Base-by-base conservation (phyloP, 1,140 invertebrate species). In the Eurosta solidaginis region DNA sequence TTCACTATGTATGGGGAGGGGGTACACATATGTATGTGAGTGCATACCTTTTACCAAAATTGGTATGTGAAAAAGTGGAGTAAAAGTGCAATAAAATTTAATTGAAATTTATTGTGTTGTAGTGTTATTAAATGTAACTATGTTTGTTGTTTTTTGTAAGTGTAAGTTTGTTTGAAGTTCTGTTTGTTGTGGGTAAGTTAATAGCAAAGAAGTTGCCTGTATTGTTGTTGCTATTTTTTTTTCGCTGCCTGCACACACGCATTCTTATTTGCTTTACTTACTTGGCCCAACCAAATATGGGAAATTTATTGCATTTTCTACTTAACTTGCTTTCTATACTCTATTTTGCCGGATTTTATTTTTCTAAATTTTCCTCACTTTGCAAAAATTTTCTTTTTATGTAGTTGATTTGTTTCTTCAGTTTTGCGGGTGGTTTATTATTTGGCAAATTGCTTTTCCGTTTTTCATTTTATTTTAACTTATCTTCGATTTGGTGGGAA, bases 1-100 rank as follows among this genome's bases (percentile, higher is more conserved):
- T 45, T n/a, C n/a, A n/a, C n/a, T 40, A 33, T 1, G 3, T 10
- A 45, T 74, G 40, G 22, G 22, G n/a, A 17, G 6, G 10, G 25
- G 10, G 20, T 5, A 47, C 45, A 47, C 14, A 47, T 5, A 47
- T 14, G 12, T n/a, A 47, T 47, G 4, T 14, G 45, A 17, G 45
- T n/a, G n/a, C 4, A 52, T 17, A n/a, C 6, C 54, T 36, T 17
- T 33, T 68, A n/a, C 59, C 59, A 40, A 68, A 40, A 40, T 68
- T 68, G 59, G 59, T 68, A 40, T 20, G 22, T 36, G 73, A 27
- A 45, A 42, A 47, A 74, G 40, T 74, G 73, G 44, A 74, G 73
- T 77, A 77, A 77, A 77, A 77, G 76, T 63, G 52, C 76, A 77
- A 77, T 77, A 77, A 77, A 77, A 36, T 77, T 50, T 77, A 44